Conservation (phyloP, 2,797 vertebrate genomes). For the Eulemur rubriventer region DNA sequence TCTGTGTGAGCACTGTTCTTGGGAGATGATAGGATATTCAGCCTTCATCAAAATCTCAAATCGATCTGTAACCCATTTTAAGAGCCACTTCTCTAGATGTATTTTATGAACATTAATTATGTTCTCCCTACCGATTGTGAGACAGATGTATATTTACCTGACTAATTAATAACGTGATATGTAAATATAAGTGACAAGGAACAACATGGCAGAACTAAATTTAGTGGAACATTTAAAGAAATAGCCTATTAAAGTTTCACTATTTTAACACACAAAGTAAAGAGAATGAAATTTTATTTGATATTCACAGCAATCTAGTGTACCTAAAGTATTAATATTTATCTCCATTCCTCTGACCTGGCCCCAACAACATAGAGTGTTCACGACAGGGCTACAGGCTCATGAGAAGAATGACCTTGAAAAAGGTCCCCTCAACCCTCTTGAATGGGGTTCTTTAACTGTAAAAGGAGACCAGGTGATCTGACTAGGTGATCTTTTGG, state of each 20-base stretch:
- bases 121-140: neutral
- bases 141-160: neutral
- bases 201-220: neutral
- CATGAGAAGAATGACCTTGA: neutral
- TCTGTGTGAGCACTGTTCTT: neutral
- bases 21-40: neutral
- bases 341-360: neutral
- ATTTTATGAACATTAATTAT: conserved; percentile 11
- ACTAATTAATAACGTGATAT: neutral
- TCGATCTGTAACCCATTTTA: neutral
- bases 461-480: neutral
- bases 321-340: neutral
- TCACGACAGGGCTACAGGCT: neutral
- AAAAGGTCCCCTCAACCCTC: neutral
- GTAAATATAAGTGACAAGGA: conserved; percentile 13
- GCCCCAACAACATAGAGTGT: neutral
- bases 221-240: conserved; percentile 35
- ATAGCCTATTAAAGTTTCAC: neutral
- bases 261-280: neutral
- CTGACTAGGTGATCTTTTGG: neutral
- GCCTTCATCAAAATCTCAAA: conserved; percentile 26
- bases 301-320: neutral
- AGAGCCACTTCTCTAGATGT: conserved; percentile 1
- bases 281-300: neutral
- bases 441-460: neutral